phyloP scores from a whole-genome alignment of 2,888 invertebrate genomes.

The Baronia brevicornis region DNA sequence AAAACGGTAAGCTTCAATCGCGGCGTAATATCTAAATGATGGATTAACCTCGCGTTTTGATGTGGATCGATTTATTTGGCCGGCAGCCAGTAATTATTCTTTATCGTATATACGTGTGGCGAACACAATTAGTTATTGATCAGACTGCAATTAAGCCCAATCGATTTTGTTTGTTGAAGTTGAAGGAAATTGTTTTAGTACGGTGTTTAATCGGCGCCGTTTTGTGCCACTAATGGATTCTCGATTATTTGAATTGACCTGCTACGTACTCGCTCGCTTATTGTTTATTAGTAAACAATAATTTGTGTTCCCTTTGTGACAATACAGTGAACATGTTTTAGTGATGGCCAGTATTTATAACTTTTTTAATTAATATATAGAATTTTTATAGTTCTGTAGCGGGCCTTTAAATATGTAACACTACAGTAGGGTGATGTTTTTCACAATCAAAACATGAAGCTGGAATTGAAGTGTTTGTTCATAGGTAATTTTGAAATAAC shows the following conservation, averaged over 20 bases:
- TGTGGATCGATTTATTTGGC: conserved; percentile 74
- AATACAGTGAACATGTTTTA: conserved; percentile 16
- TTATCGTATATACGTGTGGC: conserved; percentile 69
- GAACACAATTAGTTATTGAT: conserved; percentile 76
- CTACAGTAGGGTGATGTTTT: no score
- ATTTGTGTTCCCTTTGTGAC: conserved; percentile 30
- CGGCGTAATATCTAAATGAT: conserved; percentile 72
- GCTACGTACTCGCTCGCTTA: conserved; percentile 36
- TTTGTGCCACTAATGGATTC: conserved; percentile 65
- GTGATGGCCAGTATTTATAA: not conserved
- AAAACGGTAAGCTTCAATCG: conserved; percentile 72
- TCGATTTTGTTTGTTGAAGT: conserved; percentile 75
- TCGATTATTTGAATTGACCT: conserved; percentile 49
- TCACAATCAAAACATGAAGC: no score
- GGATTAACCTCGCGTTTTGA: conserved; percentile 73
- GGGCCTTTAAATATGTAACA: no score
- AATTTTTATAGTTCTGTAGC: no score
- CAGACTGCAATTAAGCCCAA: conserved; percentile 70
- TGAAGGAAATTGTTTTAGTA: conserved; percentile 74
- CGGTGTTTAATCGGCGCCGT: conserved; percentile 62
- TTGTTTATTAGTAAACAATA: conserved; percentile 52
- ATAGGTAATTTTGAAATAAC: no score
- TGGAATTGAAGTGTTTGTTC: no score
- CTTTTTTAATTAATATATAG: not conserved
- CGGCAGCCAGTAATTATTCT: conserved; percentile 73